Conservation (phyloP, 2,888 invertebrate genomes). For the Unio delphinus region DNA sequence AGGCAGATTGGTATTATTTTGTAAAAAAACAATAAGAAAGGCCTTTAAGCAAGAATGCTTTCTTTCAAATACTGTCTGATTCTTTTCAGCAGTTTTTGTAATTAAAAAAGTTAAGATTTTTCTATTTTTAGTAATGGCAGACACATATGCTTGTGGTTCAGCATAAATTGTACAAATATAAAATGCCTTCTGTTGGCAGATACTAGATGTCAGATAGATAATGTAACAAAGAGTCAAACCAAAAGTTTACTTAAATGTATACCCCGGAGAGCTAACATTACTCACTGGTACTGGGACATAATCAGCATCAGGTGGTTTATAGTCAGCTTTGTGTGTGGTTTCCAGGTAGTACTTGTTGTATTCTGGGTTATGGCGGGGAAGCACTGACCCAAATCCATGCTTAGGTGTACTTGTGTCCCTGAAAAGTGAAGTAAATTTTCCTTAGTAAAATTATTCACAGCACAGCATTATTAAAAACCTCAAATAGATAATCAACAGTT, state of each 20-base stretch:
- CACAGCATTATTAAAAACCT: too few relatives aligned
- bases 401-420: slow-evolving; percentile 60
- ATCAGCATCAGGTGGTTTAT: slow-evolving; percentile 58
- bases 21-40: too few relatives aligned
- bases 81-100: too few relatives aligned
- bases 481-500: too few relatives aligned
- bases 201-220: background rate
- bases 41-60: too few relatives aligned
- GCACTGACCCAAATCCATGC: slow-evolving; percentile 59
- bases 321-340: slow-evolving; percentile 67
- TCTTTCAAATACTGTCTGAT: too few relatives aligned
- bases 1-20: too few relatives aligned
- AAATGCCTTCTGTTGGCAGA: background rate
- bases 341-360: slow-evolving; percentile 64
- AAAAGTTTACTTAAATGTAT: background rate
- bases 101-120: too few relatives aligned
- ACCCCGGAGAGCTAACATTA: slow-evolving; percentile 3
- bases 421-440: slow-evolving; percentile 2
- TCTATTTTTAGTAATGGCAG: too few relatives aligned
- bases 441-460: background rate
- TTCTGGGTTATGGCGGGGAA: slow-evolving; percentile 66
- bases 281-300: slow-evolving; percentile 57
- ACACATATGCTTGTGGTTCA: too few relatives aligned
- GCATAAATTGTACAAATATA: too few relatives aligned
- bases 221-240: too few relatives aligned